Percentiles rank a stretch among this genome's conserved stretches.
phyloP scores from a whole-genome alignment of 2,888 invertebrate species.

The Tricholauxania praeusta region DNA sequence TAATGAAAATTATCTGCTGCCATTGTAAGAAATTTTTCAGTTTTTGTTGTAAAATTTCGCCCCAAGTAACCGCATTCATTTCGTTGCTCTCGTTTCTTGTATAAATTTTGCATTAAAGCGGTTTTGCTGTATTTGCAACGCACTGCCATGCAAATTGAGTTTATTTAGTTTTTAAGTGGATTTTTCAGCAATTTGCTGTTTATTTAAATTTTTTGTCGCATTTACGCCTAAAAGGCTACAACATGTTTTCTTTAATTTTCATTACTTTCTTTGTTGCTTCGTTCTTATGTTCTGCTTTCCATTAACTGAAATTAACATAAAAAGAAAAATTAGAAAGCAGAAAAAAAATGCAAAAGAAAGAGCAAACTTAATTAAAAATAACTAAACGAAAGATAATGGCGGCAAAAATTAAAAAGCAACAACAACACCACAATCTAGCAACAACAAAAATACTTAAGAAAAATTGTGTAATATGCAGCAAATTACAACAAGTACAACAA shows the following conservation, averaged over 20 bases:
- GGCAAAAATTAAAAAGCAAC: slow-evolving; percentile 19
- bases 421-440: not conserved
- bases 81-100: not conserved
- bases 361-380: slow-evolving; percentile 27
- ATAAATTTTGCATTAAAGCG: slow-evolving; percentile 16
- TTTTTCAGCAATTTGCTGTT: slow-evolving; percentile 5
- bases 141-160: slow-evolving; percentile 8
- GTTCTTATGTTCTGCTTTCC: not conserved
- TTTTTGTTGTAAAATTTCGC: too few relatives aligned
- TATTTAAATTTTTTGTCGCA: slow-evolving; percentile 4
- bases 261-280: not conserved
- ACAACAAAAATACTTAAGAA: not conserved
- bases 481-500: not conserved
- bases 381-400: slow-evolving; percentile 23
- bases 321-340: not conserved
- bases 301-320: slow-evolving; percentile 8
- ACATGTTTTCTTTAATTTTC: slow-evolving; percentile 9
- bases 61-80: not conserved
- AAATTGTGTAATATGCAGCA: slow-evolving; percentile 6
- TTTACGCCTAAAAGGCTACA: slow-evolving; percentile 11
- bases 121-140: slow-evolving; percentile 2
- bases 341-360: not conserved
- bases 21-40: too few relatives aligned
- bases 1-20: too few relatives aligned
- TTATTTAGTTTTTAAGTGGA: not conserved